These are phyloP conservation scores for Hipparchia semele DNA, from an alignment of 2,888 invertebrate species.

Conservation along the genomic window DNA sequence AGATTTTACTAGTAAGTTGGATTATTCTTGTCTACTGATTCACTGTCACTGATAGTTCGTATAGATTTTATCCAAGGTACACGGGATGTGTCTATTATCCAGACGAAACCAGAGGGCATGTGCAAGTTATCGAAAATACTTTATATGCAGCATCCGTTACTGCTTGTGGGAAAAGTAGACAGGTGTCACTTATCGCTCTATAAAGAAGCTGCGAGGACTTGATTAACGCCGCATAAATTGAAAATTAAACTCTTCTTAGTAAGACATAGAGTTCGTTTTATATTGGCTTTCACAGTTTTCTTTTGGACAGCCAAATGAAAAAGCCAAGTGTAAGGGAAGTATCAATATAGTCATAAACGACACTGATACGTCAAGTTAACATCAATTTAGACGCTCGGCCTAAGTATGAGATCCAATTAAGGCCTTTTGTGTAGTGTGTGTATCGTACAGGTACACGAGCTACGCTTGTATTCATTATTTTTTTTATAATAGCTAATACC, in stretches of 20 bases:
- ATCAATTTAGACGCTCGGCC: slow-evolving; percentile 41
- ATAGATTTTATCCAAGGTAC: neutral
- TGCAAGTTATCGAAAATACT: slow-evolving; percentile 53
- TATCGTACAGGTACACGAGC: neutral
- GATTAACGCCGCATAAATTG: slow-evolving; percentile 43
- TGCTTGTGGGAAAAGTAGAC: slow-evolving; percentile 75
- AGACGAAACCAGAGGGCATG: slow-evolving; percentile 5
- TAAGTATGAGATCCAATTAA: slow-evolving; percentile 32
- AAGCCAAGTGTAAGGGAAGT: slow-evolving; percentile 58
- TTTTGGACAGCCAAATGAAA: slow-evolving; percentile 55
- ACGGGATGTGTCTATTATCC: neutral
- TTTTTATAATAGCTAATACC: neutral
- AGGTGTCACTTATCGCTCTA: slow-evolving; percentile 74
- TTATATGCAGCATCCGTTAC: slow-evolving; percentile 71
- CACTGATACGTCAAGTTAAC: slow-evolving; percentile 53
- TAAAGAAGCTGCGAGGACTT: slow-evolving; percentile 52
- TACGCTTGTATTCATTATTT: slow-evolving; percentile 1
- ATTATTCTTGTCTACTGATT: neutral
- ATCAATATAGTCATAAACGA: slow-evolving; percentile 66
- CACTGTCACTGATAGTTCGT: neutral
- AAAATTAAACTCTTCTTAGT: slow-evolving; percentile 37
- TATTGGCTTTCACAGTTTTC: slow-evolving; percentile 9
- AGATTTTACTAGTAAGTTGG: too few species aligned
- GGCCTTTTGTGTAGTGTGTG: slow-evolving; percentile 7
- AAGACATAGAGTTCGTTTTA: slow-evolving; percentile 1